phyloP scores from a whole-genome alignment of 37 sponge, comb jelly and placozoan genomes.

The Mnemiopsis leidyi region DNA sequence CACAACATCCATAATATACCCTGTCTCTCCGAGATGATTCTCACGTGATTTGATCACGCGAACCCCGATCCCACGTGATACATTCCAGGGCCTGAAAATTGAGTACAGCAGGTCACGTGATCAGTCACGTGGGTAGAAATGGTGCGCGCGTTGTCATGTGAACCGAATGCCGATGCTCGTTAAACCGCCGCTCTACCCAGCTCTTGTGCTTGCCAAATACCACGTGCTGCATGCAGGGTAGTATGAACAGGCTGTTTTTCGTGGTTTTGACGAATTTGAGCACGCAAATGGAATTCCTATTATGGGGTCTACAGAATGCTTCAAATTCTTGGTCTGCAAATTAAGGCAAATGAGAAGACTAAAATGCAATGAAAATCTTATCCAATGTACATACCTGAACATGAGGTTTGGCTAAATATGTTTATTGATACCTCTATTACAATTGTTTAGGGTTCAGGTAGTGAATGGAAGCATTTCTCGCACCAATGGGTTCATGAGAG shows the following conservation, averaged over 20 bases:
- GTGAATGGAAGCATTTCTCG: no score
- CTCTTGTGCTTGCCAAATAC: constrained; percentile 1
- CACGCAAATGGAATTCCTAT: neutral
- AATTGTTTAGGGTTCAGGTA: no score
- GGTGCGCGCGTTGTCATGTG: neutral
- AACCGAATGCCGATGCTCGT: neutral
- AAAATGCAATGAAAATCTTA: no score
- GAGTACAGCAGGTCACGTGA: constrained; percentile 41
- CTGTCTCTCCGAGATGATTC: neutral
- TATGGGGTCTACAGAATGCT: neutral
- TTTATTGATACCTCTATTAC: no score
- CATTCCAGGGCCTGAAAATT: constrained; percentile 45
- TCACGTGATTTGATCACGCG: constrained; percentile 45
- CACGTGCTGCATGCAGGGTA: neutral
- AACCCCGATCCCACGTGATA: constrained; percentile 21
- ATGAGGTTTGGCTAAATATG: no score
- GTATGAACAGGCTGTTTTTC: neutral
- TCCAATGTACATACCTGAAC: no score
- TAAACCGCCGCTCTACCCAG: neutral
- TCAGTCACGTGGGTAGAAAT: neutral
- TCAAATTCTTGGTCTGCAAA: neutral
- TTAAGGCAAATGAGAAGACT: no score
- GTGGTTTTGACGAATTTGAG: neutral
- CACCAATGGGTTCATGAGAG: no score
- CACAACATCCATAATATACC: neutral